Evolutionary conservation across 2,113 vertebrate genomes (phyloP), one percentile per base, ranked within the genome.

Genomic region (Silurus asotus): DNA sequence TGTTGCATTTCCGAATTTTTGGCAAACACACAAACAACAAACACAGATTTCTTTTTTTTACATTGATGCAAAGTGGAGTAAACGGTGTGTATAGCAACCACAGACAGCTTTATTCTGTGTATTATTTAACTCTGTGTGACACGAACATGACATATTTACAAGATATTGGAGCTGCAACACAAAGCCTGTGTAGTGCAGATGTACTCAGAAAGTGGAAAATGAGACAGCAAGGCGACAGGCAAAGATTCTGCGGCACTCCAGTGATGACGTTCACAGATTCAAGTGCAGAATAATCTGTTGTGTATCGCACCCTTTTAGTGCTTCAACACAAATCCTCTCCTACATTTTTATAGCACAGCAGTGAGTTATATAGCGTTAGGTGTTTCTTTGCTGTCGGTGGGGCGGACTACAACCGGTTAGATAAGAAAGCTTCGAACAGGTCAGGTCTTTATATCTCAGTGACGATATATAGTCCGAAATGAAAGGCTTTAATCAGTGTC

Each of bases 381-480:
- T 72, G 17, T n/a, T 85, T 67, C 13, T n/a, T 1, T 56, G 61
- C 5, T 23, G 15, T 45, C 49, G 55, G 23, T 84, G 83, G 23
- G 6, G 4, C n/a, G 56, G 13, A 10, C 67, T 59, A 48, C 23
- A 13, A n/a, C 72, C 20, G 37, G 15, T 17, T 78, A 55, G 72
- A 76, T 84, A 77, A 74, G 65, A 25, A 61, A n/a, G 25, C 11
- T 85, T 20, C 78, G 37, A 25, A 6, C 48, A 78, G 74, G 74
- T 37, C 75, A 67, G 49, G 75, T 85, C 48, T 78, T 55, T 62
- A 64, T 64, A 56, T 25, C 82, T 23, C 37, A 74, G 37, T 84
- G 56, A 59, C 20, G 23, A 78, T 67, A 56, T 85, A 55, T 51
- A 62, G 62, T 17, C 51, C 37, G 51, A 65, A 77, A 84, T 84